Base-by-base conservation (phyloP, 53 echinoderm and acorn worm genomes). In the Mesocentrotus franciscanus region DNA sequence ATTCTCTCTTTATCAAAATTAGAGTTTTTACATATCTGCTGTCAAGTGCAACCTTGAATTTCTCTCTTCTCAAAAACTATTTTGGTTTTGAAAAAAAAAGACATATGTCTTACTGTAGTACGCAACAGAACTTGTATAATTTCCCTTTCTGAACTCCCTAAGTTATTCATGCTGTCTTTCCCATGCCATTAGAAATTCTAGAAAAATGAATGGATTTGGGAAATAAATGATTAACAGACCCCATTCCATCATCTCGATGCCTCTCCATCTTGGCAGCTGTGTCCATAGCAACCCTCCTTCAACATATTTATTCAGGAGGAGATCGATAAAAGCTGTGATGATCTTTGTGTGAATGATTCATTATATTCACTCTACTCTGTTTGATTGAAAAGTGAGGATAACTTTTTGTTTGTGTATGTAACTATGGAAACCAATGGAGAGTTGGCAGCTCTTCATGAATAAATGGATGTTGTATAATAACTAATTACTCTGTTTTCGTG, bases 281-380 rank as follows among this genome's bases (percentile, higher is more conserved):
- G 34, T 81, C 81, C 81, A 81, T 81, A 20, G 81, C 39, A 81
- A 81, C 81, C 36, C 7, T 81, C 42, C 81, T 81, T 42, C 76
- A 18, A 36, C 81, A 81, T 81, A 17, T 81, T 81, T 81, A 33
- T 81, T 81, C 81, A 81, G 81, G 81, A 81, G 81, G 42, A 81
- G 42, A 81, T 81, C 81, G 36, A 81, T 81, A 42, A 20, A 81
- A 49, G 42, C 2, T 42, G 36, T 81, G 81, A 81, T 81, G 81
- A 81, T 81, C 81, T 78, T 6, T 20, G 42, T 81, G 81, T 42
- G 81, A 81, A 81, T 39, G 81, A 81, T 81, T 81, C 42, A 81
- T 81, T 81, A 81, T 42, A 39, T 81, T 81, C 81, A 42, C 81
- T 42, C 81, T 76, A 15, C 81, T 36, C 81, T 17, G 33, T 42